These are phyloP conservation scores for Mayetiola destructor DNA, from an alignment of 2,888 invertebrate genomes.

Conservation along the genomic window DNA sequence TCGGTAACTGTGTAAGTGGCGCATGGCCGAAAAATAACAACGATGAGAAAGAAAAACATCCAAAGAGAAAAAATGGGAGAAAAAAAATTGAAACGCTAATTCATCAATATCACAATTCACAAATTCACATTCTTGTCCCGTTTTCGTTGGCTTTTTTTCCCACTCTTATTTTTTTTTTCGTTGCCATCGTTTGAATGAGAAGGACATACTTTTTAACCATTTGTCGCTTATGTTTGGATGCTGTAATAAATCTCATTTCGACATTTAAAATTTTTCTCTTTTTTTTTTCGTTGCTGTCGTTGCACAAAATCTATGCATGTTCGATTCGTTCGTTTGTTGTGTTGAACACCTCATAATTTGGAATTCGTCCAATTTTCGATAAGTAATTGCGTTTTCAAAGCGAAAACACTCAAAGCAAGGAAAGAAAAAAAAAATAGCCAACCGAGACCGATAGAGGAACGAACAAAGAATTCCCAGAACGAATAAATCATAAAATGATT, in stretches of 20 bases:
- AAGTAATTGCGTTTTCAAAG: conserved; percentile 11
- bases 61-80: no score
- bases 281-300: conserved; percentile 11
- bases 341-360: conserved; percentile 11
- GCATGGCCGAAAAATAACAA: no score
- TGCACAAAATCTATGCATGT: conserved; percentile 11
- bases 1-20: no score
- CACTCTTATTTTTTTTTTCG: no score
- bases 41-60: no score
- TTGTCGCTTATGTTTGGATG: neutral
- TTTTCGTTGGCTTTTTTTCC: neutral
- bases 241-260: conserved; percentile 7
- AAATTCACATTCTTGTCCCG: conserved; percentile 12
- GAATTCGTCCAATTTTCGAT: neutral
- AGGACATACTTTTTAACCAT: neutral
- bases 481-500: conserved; percentile 1
- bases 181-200: neutral
- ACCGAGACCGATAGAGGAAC: no score
- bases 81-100: neutral
- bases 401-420: no score
- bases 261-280: conserved; percentile 11
- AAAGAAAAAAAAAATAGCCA: no score
- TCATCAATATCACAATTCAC: conserved; percentile 11
- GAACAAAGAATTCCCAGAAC: conserved; percentile 5
- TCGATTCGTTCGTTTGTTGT: neutral